Percentiles rank a stretch among this genome's conserved stretches.
phyloP scores from a whole-genome alignment of 2,797 vertebrate species.

The Rhabdomys pumilio region DNA sequence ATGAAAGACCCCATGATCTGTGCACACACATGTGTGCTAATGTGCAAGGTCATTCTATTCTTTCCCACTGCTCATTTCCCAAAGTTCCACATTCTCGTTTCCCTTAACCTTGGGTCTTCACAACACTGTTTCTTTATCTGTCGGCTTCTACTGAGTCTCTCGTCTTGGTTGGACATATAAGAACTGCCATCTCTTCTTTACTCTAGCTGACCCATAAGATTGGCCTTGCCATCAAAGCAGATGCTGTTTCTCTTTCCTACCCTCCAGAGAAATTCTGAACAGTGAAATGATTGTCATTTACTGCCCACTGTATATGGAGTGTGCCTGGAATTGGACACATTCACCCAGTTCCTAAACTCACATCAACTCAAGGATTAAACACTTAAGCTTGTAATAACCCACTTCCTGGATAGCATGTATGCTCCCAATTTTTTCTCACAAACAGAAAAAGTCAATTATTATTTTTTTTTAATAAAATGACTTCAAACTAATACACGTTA shows the following conservation, averaged over 20 bases:
- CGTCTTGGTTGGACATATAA: background rate
- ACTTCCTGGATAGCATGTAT: background rate
- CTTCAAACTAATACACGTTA: slow-evolving; percentile 13
- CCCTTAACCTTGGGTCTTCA: background rate
- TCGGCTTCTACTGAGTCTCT: background rate
- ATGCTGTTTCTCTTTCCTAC: background rate
- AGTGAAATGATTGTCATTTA: background rate
- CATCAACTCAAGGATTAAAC: background rate
- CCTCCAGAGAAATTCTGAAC: background rate
- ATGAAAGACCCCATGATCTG: background rate
- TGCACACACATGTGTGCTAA: background rate
- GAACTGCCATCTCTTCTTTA: background rate
- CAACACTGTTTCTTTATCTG: background rate
- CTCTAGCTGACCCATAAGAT: background rate
- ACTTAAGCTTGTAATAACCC: background rate
- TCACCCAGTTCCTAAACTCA: too few relatives aligned
- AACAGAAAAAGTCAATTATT: slow-evolving; percentile 41
- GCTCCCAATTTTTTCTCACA: background rate
- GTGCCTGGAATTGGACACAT: too few relatives aligned
- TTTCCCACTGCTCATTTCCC: background rate
- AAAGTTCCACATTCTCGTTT: background rate
- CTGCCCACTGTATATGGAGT: background rate
- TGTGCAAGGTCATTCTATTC: background rate
- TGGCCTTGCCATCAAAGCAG: background rate
- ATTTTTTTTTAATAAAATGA: background rate